Evolutionary conservation across 2,888 invertebrate genomes (phyloP).

Genomic region (Diaprepes abbreviatus): DNA sequence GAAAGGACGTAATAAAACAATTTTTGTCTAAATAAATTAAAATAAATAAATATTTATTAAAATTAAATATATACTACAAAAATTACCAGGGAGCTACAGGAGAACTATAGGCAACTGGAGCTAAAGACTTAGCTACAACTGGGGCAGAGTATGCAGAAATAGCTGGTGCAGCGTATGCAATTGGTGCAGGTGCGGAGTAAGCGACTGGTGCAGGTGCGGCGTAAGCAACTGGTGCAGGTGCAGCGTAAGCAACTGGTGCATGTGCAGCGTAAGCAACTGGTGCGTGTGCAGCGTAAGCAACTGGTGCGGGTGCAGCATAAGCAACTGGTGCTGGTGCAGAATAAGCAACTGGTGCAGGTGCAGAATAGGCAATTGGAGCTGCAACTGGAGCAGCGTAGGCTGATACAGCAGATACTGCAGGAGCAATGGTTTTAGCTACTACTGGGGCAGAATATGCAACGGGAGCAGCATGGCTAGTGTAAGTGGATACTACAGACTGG

Average conservation of each 20-base stretch:
- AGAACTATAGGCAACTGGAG: constrained; percentile 35
- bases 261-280: constrained; percentile 40
- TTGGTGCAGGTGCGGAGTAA: not conserved
- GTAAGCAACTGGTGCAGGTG: constrained; percentile 15
- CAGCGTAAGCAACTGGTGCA: constrained; percentile 26
- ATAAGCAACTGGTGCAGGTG: not conserved
- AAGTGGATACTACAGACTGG: constrained; percentile 69
- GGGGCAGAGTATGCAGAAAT: constrained; percentile 3
- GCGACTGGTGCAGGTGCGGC: constrained; percentile 32
- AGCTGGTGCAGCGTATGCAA: constrained; percentile 16
- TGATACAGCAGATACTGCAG: constrained; percentile 33
- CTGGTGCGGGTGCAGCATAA: constrained; percentile 24
- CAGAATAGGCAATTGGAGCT: constrained; percentile 18
- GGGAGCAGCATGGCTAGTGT: constrained; percentile 49
- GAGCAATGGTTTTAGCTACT: constrained; percentile 46
- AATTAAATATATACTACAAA: not conserved
- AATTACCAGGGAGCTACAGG: constrained; percentile 26
- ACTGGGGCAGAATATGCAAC: constrained; percentile 53
- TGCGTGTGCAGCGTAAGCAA: constrained; percentile 62
- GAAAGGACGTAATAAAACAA: too few relatives aligned
- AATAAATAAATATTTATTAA: constrained; percentile 10
- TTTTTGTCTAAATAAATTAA: too few relatives aligned
- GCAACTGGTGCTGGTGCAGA: not conserved
- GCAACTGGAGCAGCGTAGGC: constrained; percentile 32
- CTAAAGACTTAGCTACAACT: constrained; percentile 30